Conservation (phyloP, 30 jellyfish, hydroid and myxozoan species). For the Cassiopea andromeda region DNA sequence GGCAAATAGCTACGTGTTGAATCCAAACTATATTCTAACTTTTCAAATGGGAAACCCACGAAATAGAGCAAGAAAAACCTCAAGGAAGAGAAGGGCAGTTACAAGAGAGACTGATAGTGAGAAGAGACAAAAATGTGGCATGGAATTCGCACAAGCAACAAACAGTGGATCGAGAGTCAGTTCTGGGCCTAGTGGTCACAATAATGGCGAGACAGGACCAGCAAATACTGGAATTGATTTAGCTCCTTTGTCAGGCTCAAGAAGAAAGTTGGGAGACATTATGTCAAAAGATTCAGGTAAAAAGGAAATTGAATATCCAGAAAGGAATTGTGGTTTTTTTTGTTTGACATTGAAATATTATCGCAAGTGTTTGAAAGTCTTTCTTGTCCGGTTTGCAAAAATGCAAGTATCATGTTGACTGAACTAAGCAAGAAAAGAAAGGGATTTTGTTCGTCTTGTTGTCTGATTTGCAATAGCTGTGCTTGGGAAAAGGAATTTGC, state of each 20-base stretch:
- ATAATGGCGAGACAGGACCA: no score
- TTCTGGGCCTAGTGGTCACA: no score
- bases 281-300: no score
- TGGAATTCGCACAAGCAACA: not conserved
- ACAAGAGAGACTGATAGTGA: not conserved
- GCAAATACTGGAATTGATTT: no score
- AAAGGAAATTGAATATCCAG: not conserved
- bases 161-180: not conserved
- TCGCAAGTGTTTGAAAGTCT: constrained; percentile 3
- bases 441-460: not conserved
- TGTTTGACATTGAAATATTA: constrained; percentile 3
- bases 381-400: constrained; percentile 7
- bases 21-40: no score
- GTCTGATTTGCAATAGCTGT: constrained; percentile 11
- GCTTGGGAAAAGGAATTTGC: constrained; percentile 14
- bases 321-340: not conserved
- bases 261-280: no score
- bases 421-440: not conserved
- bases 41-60: not conserved
- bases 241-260: no score
- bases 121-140: not conserved
- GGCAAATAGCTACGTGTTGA: not conserved
- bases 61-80: not conserved
- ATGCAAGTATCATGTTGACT: not conserved
- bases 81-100: constrained; percentile 2